Percentiles rank a stretch among this genome's conserved stretches.
Evolutionary conservation across 1,140 invertebrate genomes (phyloP).

Genomic region (Polypedilum vanderplanki): DNA sequence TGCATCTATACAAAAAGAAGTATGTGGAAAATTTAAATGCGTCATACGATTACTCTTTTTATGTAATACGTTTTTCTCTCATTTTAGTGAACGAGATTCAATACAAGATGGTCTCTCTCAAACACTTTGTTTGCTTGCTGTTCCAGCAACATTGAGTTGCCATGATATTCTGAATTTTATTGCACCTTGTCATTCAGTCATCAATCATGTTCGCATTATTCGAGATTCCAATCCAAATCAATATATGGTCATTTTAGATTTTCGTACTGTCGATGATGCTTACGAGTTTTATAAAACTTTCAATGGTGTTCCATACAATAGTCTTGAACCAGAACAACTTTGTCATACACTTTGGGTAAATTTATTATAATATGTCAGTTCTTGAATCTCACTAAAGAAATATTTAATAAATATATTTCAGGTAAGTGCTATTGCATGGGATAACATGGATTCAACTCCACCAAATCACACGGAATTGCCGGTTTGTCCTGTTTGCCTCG

Average conservation of each 20-base stretch:
- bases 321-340: slow-evolving; percentile 78
- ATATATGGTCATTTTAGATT: slow-evolving; percentile 92
- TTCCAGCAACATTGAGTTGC: slow-evolving; percentile 88
- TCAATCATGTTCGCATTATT: slow-evolving; percentile 87
- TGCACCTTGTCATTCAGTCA: slow-evolving; percentile 82
- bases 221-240: slow-evolving; percentile 83
- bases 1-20: slow-evolving; percentile 96
- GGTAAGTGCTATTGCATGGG: slow-evolving; percentile 87
- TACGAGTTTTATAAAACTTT: slow-evolving; percentile 88
- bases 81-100: slow-evolving; percentile 53
- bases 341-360: slow-evolving; percentile 96
- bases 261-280: slow-evolving; percentile 64
- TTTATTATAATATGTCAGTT: too few relatives aligned
- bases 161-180: slow-evolving; percentile 92
- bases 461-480: slow-evolving; percentile 87
- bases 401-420: slow-evolving; percentile 92
- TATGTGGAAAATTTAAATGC: slow-evolving; percentile 42
- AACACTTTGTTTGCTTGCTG: slow-evolving; percentile 84
- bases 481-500: slow-evolving; percentile 82
- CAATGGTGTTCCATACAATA: slow-evolving; percentile 89
- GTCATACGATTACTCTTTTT: background rate
- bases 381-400: too few relatives aligned
- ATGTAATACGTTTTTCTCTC: slow-evolving; percentile 25
- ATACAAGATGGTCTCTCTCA: slow-evolving; percentile 62
- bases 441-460: slow-evolving; percentile 58